Conservation (phyloP, 2,797 vertebrate species). For the Salarias fasciatus region DNA sequence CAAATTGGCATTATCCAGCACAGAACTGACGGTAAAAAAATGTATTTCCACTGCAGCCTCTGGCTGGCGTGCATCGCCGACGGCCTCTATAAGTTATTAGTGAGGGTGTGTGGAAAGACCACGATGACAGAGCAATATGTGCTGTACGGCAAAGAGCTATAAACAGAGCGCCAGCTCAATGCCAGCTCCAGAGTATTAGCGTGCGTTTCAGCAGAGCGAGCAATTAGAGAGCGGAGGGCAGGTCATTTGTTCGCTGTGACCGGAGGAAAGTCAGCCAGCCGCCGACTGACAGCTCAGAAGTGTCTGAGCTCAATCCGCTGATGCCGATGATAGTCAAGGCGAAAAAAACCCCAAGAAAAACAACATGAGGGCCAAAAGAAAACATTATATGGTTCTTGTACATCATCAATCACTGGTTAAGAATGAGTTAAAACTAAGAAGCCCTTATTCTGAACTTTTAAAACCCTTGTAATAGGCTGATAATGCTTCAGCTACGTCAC, state of each 20-base stretch:
- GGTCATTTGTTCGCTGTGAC: slow-evolving; percentile 29
- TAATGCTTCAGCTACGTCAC: slow-evolving; percentile 1
- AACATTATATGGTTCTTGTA: slow-evolving; percentile 1
- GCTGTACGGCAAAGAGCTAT: slow-evolving; percentile 34
- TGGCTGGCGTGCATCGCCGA: slow-evolving; percentile 60
- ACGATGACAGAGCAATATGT: slow-evolving; percentile 64
- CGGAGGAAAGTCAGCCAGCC: slow-evolving; percentile 25
- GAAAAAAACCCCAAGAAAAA: neutral
- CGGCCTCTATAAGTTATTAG: slow-evolving; percentile 61
- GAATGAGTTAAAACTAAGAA: neutral
- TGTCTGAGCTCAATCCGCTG: slow-evolving; percentile 8
- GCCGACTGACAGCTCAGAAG: slow-evolving; percentile 31
- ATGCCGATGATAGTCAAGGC: neutral
- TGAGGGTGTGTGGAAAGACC: slow-evolving; percentile 59
- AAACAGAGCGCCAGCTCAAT: slow-evolving; percentile 48
- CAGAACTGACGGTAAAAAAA: slow-evolving; percentile 60
- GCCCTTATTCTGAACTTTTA: neutral
- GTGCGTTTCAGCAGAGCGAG: slow-evolving; percentile 26
- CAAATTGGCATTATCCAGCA: slow-evolving; percentile 61
- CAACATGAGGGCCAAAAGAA: neutral
- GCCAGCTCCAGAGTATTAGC: slow-evolving; percentile 23
- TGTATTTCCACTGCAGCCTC: slow-evolving; percentile 45
- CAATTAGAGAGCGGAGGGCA: slow-evolving; percentile 33
- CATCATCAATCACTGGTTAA: neutral
- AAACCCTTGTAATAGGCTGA: no score